These are phyloP conservation scores for Grallaria varia DNA, from an alignment of 2,113 vertebrate genomes.

Conservation along the genomic window DNA sequence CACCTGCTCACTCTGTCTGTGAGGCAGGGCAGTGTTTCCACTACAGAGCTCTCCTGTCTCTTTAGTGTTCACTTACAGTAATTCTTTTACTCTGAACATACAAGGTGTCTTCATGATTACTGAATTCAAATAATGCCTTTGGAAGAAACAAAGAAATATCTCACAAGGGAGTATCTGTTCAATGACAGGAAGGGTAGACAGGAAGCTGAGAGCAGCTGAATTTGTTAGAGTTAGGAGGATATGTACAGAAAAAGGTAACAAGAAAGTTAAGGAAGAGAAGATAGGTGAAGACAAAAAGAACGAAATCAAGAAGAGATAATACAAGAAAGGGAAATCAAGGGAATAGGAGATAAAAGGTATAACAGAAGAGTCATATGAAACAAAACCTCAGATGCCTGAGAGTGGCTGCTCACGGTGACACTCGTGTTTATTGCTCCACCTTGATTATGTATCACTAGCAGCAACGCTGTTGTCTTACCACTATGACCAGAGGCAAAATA, in stretches of 20 bases:
- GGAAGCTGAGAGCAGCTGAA: neutral
- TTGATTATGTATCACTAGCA: neutral
- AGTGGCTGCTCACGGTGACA: neutral
- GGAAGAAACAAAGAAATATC: neutral
- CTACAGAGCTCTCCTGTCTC: neutral
- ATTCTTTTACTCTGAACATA: neutral
- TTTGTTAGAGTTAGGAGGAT: neutral
- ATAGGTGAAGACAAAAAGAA: neutral
- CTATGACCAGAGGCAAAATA: neutral
- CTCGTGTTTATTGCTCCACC: neutral
- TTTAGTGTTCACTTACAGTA: neutral
- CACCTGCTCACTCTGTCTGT: neutral
- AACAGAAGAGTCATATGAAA: neutral
- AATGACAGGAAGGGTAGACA: neutral
- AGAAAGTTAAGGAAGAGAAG: conserved; percentile 8
- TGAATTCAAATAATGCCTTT: neutral
- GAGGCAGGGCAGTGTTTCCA: neutral
- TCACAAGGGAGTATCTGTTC: neutral
- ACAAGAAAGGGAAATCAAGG: conserved; percentile 5
- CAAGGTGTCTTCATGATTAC: neutral
- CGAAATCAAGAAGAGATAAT: neutral
- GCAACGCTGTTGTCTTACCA: neutral
- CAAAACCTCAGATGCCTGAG: neutral
- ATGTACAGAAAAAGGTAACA: neutral
- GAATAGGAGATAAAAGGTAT: neutral